Percentiles rank a stretch among this genome's conserved stretches.
These are phyloP conservation scores for Uromys caudimaculatus DNA, from an alignment of 2,797 vertebrate genomes.

Conservation along the genomic window DNA sequence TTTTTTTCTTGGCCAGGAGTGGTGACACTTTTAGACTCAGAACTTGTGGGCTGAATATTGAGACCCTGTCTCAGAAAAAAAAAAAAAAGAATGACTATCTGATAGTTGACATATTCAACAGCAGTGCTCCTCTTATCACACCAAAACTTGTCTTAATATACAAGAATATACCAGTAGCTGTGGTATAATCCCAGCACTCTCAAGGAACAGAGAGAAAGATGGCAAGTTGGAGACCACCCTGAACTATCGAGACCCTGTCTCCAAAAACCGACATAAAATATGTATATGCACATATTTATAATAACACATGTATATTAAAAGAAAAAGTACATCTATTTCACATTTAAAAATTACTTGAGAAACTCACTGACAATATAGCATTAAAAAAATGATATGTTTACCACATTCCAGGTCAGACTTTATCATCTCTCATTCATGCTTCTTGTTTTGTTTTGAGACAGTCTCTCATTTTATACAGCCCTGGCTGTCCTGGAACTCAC, in stretches of 20 bases:
- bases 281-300: not conserved
- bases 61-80: not conserved
- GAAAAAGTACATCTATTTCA: conserved; percentile 11
- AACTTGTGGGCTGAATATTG: not conserved
- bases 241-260: not conserved
- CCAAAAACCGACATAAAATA: not conserved
- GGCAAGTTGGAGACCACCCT: not conserved
- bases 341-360: conserved; percentile 9
- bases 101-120: not conserved
- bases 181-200: not conserved
- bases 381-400: conserved; percentile 4
- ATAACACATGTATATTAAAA: not conserved
- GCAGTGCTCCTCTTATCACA: conserved; percentile 16
- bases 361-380: not conserved
- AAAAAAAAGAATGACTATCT: not conserved
- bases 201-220: not conserved
- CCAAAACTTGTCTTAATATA: not conserved
- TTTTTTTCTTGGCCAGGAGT: not conserved
- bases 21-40: not conserved
- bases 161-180: not conserved
- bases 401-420: conserved; percentile 30
- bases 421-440: not conserved
- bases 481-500: not conserved
- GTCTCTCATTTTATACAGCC: not conserved
- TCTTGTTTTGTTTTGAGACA: not conserved